Base-by-base conservation (phyloP, 1,140 invertebrate genomes). In the Papilio aristodemus region DNA sequence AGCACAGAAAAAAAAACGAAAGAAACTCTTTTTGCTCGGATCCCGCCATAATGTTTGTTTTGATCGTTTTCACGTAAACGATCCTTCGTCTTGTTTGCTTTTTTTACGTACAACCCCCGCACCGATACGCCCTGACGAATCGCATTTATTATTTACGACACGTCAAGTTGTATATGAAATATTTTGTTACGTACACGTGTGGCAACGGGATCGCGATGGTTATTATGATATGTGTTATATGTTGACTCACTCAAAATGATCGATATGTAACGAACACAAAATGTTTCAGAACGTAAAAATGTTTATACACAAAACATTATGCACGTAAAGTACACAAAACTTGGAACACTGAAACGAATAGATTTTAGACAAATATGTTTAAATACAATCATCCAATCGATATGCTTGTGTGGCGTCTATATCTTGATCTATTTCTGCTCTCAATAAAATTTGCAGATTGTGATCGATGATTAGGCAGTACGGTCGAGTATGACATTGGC, bases 51-150 rank as follows among this genome's bases (percentile, higher is more conserved):
- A 81, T 81, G 84, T 90, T 90, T 87, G 84, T 89, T 90, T 86
- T 86, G 83, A 89, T 86, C 83, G 84, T 83, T 87, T 86, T 87
- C 81, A 85, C 80, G 80, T 87, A 84, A 87, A 86, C 77, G 76
- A 86, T 79, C 79, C n/a, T n/a, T n/a, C 79, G 75, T 76, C 71
- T 46, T 73, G 77, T 78, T 80, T 77, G 67, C 73, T 79, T 81
- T 83, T 86, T 81, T 83, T 78, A 73, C 71, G 58, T 54, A 54
- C 19, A 54, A 54, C 46, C 46, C 46, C 46, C 19, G 13, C 14
- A 39, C 63, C 59, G 62, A 67, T 27, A 17, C 60, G 64, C 71
- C 77, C 79, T 77, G 73, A 83, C 78, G 74, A 73, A 72, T 75
- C 71, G 77, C 77, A 78, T 72, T 83, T 84, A 74, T 77, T 79